Evolutionary conservation across 1,140 invertebrate species (phyloP), one percentile per base, ranked within the genome.

Genomic region (Anthonomus grandis): DNA sequence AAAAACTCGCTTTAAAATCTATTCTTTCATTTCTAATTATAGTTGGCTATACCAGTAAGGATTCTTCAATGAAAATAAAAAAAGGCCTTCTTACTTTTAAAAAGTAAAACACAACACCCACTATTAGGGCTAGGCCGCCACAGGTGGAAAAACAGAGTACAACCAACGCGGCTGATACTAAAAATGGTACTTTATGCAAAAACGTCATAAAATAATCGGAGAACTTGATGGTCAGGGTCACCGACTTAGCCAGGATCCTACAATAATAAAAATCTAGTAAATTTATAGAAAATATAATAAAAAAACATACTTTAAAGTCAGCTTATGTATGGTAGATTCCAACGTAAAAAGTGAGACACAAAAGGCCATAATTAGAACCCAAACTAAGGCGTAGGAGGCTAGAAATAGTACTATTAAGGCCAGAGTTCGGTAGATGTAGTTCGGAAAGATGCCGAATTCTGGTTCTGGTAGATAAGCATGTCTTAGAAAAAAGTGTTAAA

Each of bases 81-180:
- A n/a, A 10, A 51, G 25, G n/a, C n/a, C n/a, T 24, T 52, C 25
- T 62, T 67, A 81, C 78, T 71, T 80, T 77, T 21, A 82, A 60
- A 57, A 81, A 82, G 66, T 82, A 83, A 61, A 81, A 80, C 19
- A 75, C 64, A 34, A 75, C 71, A 13, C 78, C 81, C 39, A 80
- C 57, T 47, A 72, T 65, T 12, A 83, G 57, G 1, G 76, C 77
- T 25, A 81, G 64, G 27, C 76, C 78, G 19, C 77, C 81, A 65
- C 81, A 82, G n/a, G 80, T 80, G 9, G 71, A 70, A 34, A 77
- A 72, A 57, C 74, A 71, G 23, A 81, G 62, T 37, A 75, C 74
- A 12, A 82, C 52, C 38, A 79, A 65, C 15, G 77, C 48, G 15
- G 72, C 65, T 8, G 77, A 75, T 38, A 75, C 73, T 25, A 78